Evolutionary conservation across 2,888 invertebrate species (phyloP).

Genomic region (Microplitis deprimator): DNA sequence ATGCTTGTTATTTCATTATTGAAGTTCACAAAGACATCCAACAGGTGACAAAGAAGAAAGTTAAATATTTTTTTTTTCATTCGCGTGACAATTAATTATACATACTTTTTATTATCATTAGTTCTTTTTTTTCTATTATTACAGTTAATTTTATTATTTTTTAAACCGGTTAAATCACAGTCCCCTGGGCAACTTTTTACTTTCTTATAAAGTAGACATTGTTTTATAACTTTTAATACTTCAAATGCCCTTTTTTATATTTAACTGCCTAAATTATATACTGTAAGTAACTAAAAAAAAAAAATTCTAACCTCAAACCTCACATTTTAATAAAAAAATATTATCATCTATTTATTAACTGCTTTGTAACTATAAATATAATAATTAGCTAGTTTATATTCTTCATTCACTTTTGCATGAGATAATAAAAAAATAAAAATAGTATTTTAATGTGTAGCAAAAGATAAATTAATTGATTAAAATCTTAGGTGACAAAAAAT

Average conservation of each 20-base stretch:
- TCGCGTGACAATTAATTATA: not conserved
- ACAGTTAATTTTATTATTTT: not conserved
- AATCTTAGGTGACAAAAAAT: not conserved
- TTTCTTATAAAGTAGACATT: not conserved
- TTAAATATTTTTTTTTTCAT: not conserved
- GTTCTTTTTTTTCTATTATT: not conserved
- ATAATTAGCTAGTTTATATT: not conserved
- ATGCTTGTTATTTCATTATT: too few species aligned
- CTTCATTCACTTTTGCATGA: not conserved
- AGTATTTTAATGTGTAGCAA: not conserved
- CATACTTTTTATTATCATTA: not conserved
- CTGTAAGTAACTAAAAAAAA: too few species aligned
- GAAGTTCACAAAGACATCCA: not conserved
- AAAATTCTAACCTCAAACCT: too few species aligned
- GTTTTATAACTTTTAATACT: not conserved
- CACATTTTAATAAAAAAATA: too few species aligned
- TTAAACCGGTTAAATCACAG: not conserved
- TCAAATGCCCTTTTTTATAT: not conserved
- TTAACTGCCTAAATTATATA: too few species aligned
- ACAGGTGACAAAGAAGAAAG: constrained; percentile 19
- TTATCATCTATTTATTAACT: too few species aligned
- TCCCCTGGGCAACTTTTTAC: not conserved
- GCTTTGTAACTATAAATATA: too few species aligned
- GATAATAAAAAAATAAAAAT: not conserved
- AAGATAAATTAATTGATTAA: not conserved